Base-by-base conservation (phyloP, 2,888 invertebrate species). In the Philopedon plagiatum region DNA sequence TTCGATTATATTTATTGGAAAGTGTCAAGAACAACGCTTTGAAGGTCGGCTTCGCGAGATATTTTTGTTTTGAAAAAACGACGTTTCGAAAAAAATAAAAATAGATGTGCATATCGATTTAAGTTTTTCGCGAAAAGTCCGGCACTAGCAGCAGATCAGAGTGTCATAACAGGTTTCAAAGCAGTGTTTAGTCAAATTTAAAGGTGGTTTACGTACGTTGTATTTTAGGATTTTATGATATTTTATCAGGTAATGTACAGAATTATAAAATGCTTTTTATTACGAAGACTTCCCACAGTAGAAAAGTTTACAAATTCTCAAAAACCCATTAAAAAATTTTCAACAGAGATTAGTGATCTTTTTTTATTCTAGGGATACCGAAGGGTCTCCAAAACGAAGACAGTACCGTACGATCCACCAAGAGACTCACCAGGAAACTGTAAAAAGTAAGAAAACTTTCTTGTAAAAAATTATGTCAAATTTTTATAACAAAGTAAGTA, bases 381-480 rank as follows among this genome's bases (percentile, higher is more conserved):
- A 87, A 79, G 88, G 89, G 81, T 92, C 92, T 58, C 92, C 92
- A 8, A 72, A 41, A 23, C 88, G 88, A 80, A 83, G 88, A 78
- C 83, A 83, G 71, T 83, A 81, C 73, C 81, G 77, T 64, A 83
- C 83, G 73, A 84, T 86, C 34, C 83, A 87, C 32, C 87, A 87
- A 75, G 87, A 86, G 78, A 85, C 85, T 5, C 85, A 85, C 9
- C 85, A 86, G 72, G 87, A 88, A 80, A 87, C 86, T 19, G 78
- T 87, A 13, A 87, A 85, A 80, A 86, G 87, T 88, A 82, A 86
- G 86, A 81, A 67, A 51, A 19, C 2, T 19, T n/a, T 44, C 13
- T 15, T 44, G 3, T 26, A 26, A 26, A 26, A 5, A 26, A 7
- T 3, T 26, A 26, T 3, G n/a, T n/a, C n/a, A n/a, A n/a, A n/a